A percentile compares a stretch with the other conserved stretches of the same genome.
These are phyloP conservation scores for Esox lucius DNA, from an alignment of 2,797 vertebrate genomes.

Conservation along the genomic window DNA sequence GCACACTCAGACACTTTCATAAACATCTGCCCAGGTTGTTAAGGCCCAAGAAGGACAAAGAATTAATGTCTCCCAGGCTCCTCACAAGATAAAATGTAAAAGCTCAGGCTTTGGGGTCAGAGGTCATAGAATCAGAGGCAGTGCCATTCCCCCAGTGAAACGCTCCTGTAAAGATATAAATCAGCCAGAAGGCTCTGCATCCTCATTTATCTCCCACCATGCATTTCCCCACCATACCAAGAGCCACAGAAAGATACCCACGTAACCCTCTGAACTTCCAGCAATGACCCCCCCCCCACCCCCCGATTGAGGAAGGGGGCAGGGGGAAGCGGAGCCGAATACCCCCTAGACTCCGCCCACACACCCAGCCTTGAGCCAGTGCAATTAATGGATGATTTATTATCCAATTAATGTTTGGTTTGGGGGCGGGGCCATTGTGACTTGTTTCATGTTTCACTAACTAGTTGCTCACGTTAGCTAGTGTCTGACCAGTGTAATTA, in stretches of 20 bases:
- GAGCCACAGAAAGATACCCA: slow-evolving; percentile 57
- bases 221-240: slow-evolving; percentile 33
- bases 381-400: slow-evolving; percentile 73
- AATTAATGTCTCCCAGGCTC: slow-evolving; percentile 47
- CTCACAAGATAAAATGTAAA: slow-evolving; percentile 71
- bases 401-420: slow-evolving; percentile 70
- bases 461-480: slow-evolving; percentile 57
- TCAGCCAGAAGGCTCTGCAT: slow-evolving; percentile 50
- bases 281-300: slow-evolving; percentile 26
- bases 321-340: slow-evolving; percentile 59
- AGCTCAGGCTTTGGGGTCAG: slow-evolving; percentile 60
- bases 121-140: slow-evolving; percentile 57
- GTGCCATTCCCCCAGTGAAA: slow-evolving; percentile 43
- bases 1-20: slow-evolving; percentile 47
- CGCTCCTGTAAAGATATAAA: slow-evolving; percentile 62
- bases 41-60: slow-evolving; percentile 38
- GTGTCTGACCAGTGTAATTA: slow-evolving; percentile 29
- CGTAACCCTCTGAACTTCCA: slow-evolving; percentile 58
- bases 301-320: slow-evolving; percentile 31
- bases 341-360: slow-evolving; percentile 10
- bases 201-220: slow-evolving; percentile 54
- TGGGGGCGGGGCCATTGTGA: slow-evolving; percentile 34
- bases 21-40: slow-evolving; percentile 65
- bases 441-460: slow-evolving; percentile 59
- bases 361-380: slow-evolving; percentile 38